Evolutionary conservation across 23 tunicate species (phyloP).

Genomic region (Oikopleura vanhoeffeni): DNA sequence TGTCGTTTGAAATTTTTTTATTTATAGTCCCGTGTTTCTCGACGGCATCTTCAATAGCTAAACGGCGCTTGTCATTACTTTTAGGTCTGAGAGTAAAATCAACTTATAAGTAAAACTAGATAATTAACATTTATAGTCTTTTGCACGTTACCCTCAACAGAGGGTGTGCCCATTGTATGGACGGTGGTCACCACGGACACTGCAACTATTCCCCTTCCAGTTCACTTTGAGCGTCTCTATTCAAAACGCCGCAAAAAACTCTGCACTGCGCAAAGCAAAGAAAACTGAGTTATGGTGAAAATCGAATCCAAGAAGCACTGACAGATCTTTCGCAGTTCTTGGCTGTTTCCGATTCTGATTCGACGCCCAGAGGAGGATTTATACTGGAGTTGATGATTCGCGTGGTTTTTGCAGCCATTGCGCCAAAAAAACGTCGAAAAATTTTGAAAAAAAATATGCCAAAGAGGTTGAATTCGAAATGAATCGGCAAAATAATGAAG

Average conservation of each 20-base stretch:
- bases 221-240: constrained; percentile 2
- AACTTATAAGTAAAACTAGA: too few species aligned
- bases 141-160: constrained; percentile 4
- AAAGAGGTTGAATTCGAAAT: not conserved
- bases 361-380: constrained; percentile 15
- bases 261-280: not conserved
- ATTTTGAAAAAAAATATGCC: not conserved
- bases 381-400: constrained; percentile 6
- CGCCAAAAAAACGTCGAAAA: constrained; percentile 12
- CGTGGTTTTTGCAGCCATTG: constrained; percentile 13
- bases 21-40: too few species aligned
- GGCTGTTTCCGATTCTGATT: not conserved
- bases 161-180: not conserved
- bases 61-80: too few species aligned
- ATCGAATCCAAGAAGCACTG: not conserved
- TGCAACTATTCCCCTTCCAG: not conserved
- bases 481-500: not conserved
- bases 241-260: constrained; percentile 8
- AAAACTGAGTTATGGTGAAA: not conserved
- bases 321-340: not conserved
- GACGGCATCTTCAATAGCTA: too few species aligned
- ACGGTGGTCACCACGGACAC: not conserved
- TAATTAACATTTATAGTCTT: too few species aligned
- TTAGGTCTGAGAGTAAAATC: too few species aligned
- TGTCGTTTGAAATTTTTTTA: too few species aligned